phyloP scores from a whole-genome alignment of 2,888 invertebrate species.

The Amphimallon solstitiale region DNA sequence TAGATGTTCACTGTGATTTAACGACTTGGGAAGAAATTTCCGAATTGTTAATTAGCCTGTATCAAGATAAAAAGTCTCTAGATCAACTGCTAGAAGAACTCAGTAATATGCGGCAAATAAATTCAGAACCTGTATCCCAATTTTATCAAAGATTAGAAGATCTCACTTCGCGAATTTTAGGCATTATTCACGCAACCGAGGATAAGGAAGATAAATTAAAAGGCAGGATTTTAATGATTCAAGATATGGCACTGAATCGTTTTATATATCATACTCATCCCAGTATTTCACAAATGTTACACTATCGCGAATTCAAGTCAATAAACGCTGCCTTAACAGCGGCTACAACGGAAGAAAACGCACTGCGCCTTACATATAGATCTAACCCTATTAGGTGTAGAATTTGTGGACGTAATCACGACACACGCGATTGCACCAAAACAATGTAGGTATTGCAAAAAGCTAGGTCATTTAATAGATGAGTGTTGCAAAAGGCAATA shows the following conservation, averaged over 20 bases:
- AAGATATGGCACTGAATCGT: conserved; percentile 2
- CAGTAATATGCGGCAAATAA: conserved; percentile 14
- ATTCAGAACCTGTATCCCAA: not conserved
- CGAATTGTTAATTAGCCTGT: conserved; percentile 31
- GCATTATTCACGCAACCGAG: not conserved
- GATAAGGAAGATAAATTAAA: not conserved
- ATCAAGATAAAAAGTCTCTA: conserved; percentile 40
- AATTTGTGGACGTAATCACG: not conserved
- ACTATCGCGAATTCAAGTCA: not conserved
- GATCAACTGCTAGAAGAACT: conserved; percentile 40
- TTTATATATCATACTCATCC: conserved; percentile 9
- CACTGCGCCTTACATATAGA: not conserved
- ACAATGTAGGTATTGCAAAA: not conserved
- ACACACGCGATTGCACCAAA: not conserved
- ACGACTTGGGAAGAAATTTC: conserved; percentile 39
- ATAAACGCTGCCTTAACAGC: not conserved
- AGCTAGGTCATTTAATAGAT: not conserved
- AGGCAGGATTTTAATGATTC: not conserved
- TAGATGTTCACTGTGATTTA: conserved; percentile 39
- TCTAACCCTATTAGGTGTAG: not conserved
- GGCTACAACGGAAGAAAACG: not conserved
- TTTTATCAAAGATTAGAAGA: not conserved
- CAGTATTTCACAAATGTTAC: not conserved
- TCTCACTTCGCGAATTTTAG: not conserved
- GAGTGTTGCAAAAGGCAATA: not conserved